These are phyloP conservation scores for Arctopsyche grandis DNA, from an alignment of 1,140 invertebrate genomes.

Conservation along the genomic window DNA sequence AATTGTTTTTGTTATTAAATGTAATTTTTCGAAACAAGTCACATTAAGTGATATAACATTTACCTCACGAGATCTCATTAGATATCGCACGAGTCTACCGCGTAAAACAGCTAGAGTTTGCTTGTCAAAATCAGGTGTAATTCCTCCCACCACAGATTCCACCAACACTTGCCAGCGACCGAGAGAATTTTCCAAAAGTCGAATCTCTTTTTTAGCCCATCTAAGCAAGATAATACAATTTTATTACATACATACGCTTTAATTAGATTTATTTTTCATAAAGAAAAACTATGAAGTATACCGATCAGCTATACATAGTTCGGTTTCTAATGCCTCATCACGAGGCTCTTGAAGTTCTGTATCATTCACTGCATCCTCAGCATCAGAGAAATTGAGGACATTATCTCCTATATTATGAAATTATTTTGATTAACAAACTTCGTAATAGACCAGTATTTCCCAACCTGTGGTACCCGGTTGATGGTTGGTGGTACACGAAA, in stretches of 20 bases:
- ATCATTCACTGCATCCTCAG: constrained; percentile 90
- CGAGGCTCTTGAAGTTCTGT: constrained; percentile 80
- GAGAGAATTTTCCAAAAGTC: constrained; percentile 88
- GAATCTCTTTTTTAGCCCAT: constrained; percentile 79
- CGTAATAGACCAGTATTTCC: no score
- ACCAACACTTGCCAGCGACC: constrained; percentile 94
- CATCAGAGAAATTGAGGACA: constrained; percentile 89
- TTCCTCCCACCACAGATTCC: constrained; percentile 86
- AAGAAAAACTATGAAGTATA: constrained; percentile 52
- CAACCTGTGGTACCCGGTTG: no score
- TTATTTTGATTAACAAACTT: not conserved
- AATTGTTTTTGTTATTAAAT: not conserved
- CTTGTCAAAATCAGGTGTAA: constrained; percentile 85
- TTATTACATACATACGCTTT: not conserved
- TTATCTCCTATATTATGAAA: constrained; percentile 67
- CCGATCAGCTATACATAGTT: constrained; percentile 76
- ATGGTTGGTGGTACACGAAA: no score
- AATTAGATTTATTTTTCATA: not conserved
- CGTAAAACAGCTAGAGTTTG: constrained; percentile 93
- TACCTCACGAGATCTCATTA: constrained; percentile 95
- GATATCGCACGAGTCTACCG: constrained; percentile 90
- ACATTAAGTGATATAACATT: constrained; percentile 50
- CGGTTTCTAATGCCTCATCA: constrained; percentile 77
- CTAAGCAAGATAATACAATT: constrained; percentile 53
- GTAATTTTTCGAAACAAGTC: not conserved